Base-by-base conservation (phyloP, 1,140 invertebrate genomes). In the Chymomyza costata region DNA sequence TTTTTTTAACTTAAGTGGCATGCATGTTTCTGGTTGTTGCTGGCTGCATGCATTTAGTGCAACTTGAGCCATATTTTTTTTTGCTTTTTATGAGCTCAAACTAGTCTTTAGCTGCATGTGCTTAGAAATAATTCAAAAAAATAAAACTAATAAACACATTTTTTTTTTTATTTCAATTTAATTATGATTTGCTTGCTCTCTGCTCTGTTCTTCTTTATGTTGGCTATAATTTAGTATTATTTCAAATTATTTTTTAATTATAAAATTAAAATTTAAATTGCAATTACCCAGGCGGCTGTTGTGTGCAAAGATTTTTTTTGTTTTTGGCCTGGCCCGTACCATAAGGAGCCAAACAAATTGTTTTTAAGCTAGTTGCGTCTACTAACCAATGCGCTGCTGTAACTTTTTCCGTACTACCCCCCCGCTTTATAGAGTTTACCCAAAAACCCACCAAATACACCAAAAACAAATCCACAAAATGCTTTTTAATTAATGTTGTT, bases 101-200 rank as follows among this genome's bases (percentile, higher is more conserved):
- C 56, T 55, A 60, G 46, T n/a, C n/a, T n/a, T n/a, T 58, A 73
- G 37, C 32, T 65, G 70, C 70, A 78, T 74, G 70, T 53, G 70
- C 61, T 37, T 78, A 62, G 61, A 58, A 66, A 61, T 58, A 60
- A n/a, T n/a, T n/a, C n/a, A 58, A 56, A 58, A 44, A 59, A 78
- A 63, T 57, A 44, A 40, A 62, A n/a, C n/a, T n/a, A n/a, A n/a
- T n/a, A n/a, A n/a, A n/a, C n/a, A n/a, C n/a, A n/a, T n/a, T n/a
- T n/a, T n/a, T n/a, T n/a, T 78, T 71, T 67, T 78, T 50, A 71
- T 80, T 78, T 80, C 51, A 16, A 39, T 59, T 78, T 78, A 66
- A 55, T 64, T 78, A 78, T 78, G 54, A 78, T 78, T 78, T 78
- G 71, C 71, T 76, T 74, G 70, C 61, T 74, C 55, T 65, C 41